phyloP scores from a whole-genome alignment of 2,113 vertebrate genomes.

The Bubo scandiacus region DNA sequence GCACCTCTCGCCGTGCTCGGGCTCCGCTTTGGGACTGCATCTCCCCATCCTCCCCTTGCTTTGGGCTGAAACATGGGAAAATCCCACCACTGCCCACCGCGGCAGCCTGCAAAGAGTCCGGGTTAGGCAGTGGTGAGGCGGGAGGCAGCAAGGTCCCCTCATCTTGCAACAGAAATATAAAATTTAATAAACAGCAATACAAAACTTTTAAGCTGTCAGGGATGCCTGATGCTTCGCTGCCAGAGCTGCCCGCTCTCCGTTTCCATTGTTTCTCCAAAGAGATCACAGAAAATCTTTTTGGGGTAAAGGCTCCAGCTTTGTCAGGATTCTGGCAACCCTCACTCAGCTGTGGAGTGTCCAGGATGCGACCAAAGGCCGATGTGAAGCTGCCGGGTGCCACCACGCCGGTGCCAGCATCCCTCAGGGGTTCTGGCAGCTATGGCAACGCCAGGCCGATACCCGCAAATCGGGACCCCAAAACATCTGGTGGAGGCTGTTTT shows the following conservation, averaged over 20 bases:
- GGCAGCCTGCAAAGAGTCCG: background rate
- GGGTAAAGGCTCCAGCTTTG: background rate
- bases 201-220: too few relatives aligned
- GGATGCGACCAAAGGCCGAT: fast-evolving
- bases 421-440: fast-evolving
- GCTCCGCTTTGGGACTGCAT: background rate
- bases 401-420: background rate
- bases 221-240: background rate
- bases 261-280: background rate
- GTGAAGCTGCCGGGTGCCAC: fast-evolving
- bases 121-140: fast-evolving
- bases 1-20: fast-evolving
- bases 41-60: background rate
- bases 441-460: background rate
- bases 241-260: background rate
- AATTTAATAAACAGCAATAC: background rate
- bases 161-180: fast-evolving
- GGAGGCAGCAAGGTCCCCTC: background rate
- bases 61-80: background rate
- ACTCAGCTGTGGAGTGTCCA: fast-evolving
- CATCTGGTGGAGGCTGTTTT: background rate
- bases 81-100: fast-evolving
- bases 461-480: background rate
- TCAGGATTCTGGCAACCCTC: background rate
- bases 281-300: fast-evolving